A percentile compares a stretch with the other conserved stretches of the same genome.
Conservation (phyloP, 2,888 invertebrate species). For the Aleiodes leptofemur region DNA sequence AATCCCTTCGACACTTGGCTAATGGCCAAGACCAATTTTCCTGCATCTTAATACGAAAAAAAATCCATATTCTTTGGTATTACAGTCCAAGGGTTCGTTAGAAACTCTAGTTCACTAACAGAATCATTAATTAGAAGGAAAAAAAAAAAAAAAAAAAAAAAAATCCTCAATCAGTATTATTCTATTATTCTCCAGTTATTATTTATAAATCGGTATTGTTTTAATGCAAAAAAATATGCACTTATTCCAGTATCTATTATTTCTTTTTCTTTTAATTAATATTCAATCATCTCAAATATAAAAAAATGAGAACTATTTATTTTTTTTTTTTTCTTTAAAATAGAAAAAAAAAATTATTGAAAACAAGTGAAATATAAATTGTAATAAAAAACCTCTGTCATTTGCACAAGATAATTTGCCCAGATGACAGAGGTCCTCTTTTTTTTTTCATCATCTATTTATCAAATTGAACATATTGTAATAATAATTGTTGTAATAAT, state of each 20-base stretch:
- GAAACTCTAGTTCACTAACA: conserved; percentile 7
- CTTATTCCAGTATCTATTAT: neutral
- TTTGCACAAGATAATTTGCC: conserved; percentile 36
- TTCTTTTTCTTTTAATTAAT: conserved; percentile 13
- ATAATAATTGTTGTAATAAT: conserved; percentile 57
- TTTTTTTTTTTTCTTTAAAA: conserved; percentile 35
- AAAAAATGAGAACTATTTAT: conserved; percentile 47
- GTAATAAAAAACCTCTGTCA: conserved; percentile 30
- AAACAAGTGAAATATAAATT: conserved; percentile 45
- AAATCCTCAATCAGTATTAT: conserved; percentile 15
- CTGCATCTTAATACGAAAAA: conserved; percentile 10
- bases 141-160: conserved; percentile 13
- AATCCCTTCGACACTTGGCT: neutral
- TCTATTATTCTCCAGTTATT: neutral
- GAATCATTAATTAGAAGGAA: neutral
- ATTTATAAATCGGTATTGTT: too few species aligned
- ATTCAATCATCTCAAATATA: conserved; percentile 46
- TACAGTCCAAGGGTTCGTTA: conserved; percentile 16
- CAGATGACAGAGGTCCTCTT: conserved; percentile 49
- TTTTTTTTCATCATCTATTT: conserved; percentile 37
- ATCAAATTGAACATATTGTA: conserved; percentile 51
- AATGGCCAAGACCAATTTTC: neutral
- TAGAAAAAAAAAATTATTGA: conserved; percentile 33
- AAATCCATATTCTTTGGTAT: conserved; percentile 25
- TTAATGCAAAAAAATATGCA: too few species aligned